These are phyloP conservation scores for Brachionus sp. DNA, from an alignment of 1,140 invertebrate species.

Conservation along the genomic window DNA sequence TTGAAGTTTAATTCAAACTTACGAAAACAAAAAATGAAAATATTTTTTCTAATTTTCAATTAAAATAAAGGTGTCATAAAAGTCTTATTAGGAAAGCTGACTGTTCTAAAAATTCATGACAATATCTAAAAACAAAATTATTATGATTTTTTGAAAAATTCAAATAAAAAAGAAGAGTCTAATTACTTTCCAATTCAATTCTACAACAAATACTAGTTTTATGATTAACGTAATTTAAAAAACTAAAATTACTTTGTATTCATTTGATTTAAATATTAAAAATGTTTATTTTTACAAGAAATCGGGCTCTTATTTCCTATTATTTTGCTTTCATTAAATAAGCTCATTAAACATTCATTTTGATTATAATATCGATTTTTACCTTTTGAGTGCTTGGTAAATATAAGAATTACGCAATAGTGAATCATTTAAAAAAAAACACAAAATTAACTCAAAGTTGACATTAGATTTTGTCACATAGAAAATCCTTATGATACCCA, in stretches of 20 bases:
- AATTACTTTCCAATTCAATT: neutral
- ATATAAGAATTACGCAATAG: neutral
- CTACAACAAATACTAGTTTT: neutral
- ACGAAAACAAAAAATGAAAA: neutral
- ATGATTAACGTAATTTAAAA: neutral
- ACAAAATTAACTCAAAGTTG: neutral
- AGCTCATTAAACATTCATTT: slow-evolving; percentile 9
- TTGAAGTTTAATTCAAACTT: neutral
- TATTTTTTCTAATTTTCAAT: neutral
- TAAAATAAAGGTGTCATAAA: neutral
- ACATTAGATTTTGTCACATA: neutral
- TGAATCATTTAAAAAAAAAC: neutral
- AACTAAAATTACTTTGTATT: neutral
- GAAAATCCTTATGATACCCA: neutral
- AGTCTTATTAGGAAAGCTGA: neutral
- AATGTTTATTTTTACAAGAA: neutral
- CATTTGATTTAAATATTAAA: neutral
- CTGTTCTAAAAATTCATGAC: neutral
- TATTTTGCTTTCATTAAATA: neutral
- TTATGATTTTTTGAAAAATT: neutral
- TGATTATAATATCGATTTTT: slow-evolving; percentile 5
- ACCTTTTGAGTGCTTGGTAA: neutral
- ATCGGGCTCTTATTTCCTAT: neutral
- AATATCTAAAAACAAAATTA: neutral
- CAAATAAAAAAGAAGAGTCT: neutral